Percentiles rank a stretch among this genome's conserved stretches.
Conservation (phyloP, 2,113 vertebrate species). For the Microtus montanus region DNA sequence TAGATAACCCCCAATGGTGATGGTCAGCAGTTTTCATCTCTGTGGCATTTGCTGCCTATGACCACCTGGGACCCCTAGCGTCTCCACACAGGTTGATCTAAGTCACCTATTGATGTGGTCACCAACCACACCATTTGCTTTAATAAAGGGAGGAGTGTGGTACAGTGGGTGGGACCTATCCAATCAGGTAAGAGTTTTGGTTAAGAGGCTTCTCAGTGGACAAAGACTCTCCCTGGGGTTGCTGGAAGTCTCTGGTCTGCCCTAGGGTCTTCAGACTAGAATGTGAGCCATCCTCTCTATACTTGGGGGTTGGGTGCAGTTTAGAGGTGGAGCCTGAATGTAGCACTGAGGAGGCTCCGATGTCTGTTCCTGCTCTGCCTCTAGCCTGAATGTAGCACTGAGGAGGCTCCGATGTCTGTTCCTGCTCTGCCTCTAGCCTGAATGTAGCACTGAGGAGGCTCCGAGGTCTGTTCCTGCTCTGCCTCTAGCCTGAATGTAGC, state of each 20-base stretch:
- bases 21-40: background rate
- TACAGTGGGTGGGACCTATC: background rate
- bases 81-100: background rate
- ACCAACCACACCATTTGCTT: background rate
- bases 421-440: background rate
- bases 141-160: background rate
- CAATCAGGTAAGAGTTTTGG: background rate
- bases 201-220: background rate
- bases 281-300: background rate
- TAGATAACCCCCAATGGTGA: no score
- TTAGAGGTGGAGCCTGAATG: background rate
- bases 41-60: no score
- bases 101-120: background rate
- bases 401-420: no score
- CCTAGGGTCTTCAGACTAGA: background rate
- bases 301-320: background rate
- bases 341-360: background rate
- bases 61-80: background rate
- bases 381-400: background rate
- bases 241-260: background rate
- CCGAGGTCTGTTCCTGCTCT: fast-evolving
- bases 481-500: background rate
- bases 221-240: no score
- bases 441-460: background rate
- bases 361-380: background rate